phyloP scores from a whole-genome alignment of 1,140 invertebrate species.

The Zaprionus nigranus region DNA sequence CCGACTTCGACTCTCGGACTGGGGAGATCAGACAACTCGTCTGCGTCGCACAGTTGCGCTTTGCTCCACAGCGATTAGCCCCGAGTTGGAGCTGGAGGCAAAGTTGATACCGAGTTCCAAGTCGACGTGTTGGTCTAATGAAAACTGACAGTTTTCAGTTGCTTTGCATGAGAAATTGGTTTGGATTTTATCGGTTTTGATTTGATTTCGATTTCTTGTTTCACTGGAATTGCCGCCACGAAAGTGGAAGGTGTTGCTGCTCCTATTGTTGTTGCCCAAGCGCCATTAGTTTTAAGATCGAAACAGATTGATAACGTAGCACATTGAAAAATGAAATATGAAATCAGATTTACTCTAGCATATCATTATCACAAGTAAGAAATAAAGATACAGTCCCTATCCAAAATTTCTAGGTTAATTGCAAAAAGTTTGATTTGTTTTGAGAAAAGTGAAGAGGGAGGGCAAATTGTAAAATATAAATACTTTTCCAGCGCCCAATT shows the following conservation, averaged over 20 bases:
- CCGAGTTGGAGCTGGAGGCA: conserved; percentile 4
- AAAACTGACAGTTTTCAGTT: conserved; percentile 74
- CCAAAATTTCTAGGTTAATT: no score
- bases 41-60: conserved; percentile 32
- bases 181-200: conserved; percentile 19
- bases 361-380: no score
- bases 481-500: no score
- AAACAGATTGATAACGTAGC: not conserved
- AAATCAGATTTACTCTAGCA: no score
- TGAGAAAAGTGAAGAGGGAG: no score
- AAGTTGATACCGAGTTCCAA: not conserved
- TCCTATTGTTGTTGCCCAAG: conserved; percentile 3
- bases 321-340: not conserved
- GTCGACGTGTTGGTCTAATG: conserved; percentile 67
- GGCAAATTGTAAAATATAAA: no score
- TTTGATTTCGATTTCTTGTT: conserved; percentile 37
- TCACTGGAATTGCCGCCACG: conserved; percentile 12
- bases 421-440: no score
- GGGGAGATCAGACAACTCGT: conserved; percentile 22
- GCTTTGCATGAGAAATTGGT: conserved; percentile 44
- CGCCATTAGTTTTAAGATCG: conserved; percentile 19
- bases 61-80: conserved; percentile 32
- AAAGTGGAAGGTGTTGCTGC: conserved; percentile 3
- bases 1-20: not conserved
- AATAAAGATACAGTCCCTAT: no score